A percentile compares a stretch with the other conserved stretches of the same genome.
These are phyloP conservation scores for Eurytemora carolleeae DNA, from an alignment of 1,140 invertebrate genomes.

Conservation along the genomic window DNA sequence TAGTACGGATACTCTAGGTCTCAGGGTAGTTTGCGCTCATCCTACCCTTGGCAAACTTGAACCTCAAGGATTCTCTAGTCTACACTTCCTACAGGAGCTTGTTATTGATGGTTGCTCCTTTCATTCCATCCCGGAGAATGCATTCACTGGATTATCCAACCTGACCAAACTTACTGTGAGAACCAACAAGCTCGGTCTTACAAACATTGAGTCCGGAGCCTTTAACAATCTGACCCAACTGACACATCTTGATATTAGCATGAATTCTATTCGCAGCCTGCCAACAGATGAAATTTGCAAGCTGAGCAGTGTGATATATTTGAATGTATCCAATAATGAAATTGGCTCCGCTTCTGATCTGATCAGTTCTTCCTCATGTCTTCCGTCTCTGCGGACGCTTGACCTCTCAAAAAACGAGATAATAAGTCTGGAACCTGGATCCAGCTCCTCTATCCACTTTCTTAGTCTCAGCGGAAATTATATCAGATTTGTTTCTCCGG, in stretches of 20 bases:
- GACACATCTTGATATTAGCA: conserved; percentile 40
- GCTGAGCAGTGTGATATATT: conserved; percentile 44
- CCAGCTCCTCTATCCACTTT: conserved; percentile 55
- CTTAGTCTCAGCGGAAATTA: conserved; percentile 69
- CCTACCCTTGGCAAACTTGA: conserved; percentile 45
- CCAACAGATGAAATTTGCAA: conserved; percentile 33
- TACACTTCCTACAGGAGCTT: conserved; percentile 43
- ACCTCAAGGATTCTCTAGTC: conserved; percentile 51
- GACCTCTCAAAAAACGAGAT: conserved; percentile 65
- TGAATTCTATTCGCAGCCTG: conserved; percentile 41
- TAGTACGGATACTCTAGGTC: conserved; percentile 33
- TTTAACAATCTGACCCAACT: conserved; percentile 53
- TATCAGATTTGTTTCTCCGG: conserved; percentile 55
- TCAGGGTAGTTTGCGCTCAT: conserved; percentile 53
- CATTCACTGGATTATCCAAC: conserved; percentile 41
- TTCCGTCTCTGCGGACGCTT: conserved; percentile 48
- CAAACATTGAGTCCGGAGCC: conserved; percentile 44
- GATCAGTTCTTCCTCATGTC: conserved; percentile 43
- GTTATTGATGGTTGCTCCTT: conserved; percentile 57
- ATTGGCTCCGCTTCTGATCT: conserved; percentile 50
- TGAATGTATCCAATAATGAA: conserved; percentile 57
- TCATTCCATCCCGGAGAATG: conserved; percentile 42
- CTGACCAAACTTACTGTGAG: conserved; percentile 43
- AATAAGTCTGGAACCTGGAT: conserved; percentile 54
- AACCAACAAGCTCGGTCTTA: conserved; percentile 30